Conservation (phyloP, 2,113 vertebrate genomes). For the Rissa tridactyla region DNA sequence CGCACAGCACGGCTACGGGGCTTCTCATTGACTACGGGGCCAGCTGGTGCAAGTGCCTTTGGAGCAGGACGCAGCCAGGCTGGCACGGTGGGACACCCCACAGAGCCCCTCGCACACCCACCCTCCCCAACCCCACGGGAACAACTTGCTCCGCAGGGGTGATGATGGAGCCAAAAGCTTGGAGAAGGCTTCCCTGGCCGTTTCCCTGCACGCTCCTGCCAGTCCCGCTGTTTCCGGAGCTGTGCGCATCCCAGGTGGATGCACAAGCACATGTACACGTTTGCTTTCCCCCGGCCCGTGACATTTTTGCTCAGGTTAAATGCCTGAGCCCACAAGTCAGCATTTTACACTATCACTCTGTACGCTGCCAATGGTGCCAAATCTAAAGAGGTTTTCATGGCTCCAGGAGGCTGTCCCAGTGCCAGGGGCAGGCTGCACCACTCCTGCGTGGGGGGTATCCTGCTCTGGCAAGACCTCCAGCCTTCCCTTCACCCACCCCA, state of each 20-base stretch:
- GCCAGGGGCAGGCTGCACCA: neutral
- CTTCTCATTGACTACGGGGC: neutral
- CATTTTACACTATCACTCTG: rapidly evolving
- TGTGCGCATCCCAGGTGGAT: neutral
- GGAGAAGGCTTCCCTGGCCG: neutral
- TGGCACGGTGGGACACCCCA: neutral
- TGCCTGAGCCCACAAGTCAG: neutral
- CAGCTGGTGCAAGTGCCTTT: neutral
- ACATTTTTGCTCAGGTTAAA: neutral
- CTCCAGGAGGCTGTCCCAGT: neutral
- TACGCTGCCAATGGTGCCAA: neutral
- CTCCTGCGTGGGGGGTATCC: rapidly evolving
- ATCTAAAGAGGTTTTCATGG: neutral
- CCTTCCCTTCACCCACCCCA: neutral
- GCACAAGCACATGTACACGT: neutral
- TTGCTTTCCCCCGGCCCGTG: neutral
- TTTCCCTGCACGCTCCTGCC: rapidly evolving
- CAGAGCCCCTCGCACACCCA: rapidly evolving
- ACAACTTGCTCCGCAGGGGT: neutral
- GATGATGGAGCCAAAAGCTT: neutral
- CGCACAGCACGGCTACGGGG: neutral
- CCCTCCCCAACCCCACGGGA: neutral
- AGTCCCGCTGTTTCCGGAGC: neutral
- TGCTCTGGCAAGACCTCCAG: neutral
- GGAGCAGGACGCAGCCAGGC: no score